phyloP scores from a whole-genome alignment of 2,888 invertebrate species.

The Suillia variegata region DNA sequence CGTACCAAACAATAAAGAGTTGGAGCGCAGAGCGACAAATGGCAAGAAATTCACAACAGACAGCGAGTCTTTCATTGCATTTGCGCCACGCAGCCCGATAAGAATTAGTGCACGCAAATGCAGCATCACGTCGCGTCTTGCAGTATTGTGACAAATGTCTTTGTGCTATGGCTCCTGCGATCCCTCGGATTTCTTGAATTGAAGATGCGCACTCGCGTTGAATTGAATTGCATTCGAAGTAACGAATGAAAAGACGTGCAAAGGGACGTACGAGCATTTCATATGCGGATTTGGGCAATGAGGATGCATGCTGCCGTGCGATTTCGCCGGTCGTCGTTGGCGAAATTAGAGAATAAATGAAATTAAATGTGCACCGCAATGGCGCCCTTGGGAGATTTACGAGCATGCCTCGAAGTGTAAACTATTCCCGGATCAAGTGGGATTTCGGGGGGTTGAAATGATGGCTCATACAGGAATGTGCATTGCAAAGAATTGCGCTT shows the following conservation, averaged over 20 bases:
- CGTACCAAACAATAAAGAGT: background rate
- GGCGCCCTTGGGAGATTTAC: background rate
- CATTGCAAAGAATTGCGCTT: too few relatives aligned
- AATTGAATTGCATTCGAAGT: background rate
- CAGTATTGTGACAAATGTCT: constrained; percentile 54
- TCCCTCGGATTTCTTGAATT: constrained; percentile 49
- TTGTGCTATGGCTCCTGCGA: constrained; percentile 39
- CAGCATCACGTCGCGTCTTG: constrained; percentile 40
- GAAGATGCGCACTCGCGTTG: constrained; percentile 43
- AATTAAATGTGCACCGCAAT: constrained; percentile 12
- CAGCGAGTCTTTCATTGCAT: too few relatives aligned
- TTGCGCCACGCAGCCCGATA: background rate
- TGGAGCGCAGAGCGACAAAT: background rate
- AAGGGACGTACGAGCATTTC: too few relatives aligned
- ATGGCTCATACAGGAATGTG: too few relatives aligned
- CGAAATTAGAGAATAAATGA: constrained; percentile 13
- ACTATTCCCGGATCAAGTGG: too few relatives aligned
- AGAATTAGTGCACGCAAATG: background rate
- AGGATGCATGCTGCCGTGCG: background rate
- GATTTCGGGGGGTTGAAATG: too few relatives aligned
- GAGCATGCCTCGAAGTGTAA: too few relatives aligned
- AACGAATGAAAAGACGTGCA: too few relatives aligned
- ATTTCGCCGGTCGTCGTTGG: constrained; percentile 5
- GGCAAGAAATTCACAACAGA: too few relatives aligned
- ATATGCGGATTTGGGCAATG: background rate